Percentiles rank a stretch among this genome's conserved stretches.
Evolutionary conservation across 2,113 vertebrate species (phyloP).

Genomic region (Syngnathus scovelli): DNA sequence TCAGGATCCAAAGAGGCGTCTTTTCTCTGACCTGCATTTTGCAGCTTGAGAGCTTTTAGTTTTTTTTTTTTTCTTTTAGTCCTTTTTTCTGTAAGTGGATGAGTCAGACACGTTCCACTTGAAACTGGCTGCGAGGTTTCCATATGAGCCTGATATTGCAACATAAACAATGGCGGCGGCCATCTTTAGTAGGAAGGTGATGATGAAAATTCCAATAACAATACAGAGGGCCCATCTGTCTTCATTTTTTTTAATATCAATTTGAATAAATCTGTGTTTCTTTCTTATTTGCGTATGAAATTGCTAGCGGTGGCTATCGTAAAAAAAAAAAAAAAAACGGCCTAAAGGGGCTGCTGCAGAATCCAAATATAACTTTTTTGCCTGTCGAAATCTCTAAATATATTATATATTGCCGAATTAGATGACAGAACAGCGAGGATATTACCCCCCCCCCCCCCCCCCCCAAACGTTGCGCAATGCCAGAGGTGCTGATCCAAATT

Average conservation of each 20-base stretch:
- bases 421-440: not conserved
- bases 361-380: no score
- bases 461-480: not conserved
- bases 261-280: no score
- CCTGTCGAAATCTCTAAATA: no score
- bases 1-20: constrained; percentile 28
- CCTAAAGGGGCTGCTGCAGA: no score
- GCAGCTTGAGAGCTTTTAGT: not conserved
- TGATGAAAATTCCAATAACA: not conserved
- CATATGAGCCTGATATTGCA: not conserved
- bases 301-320: no score
- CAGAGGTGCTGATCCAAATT: not conserved
- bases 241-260: not conserved
- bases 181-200: not conserved
- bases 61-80: not conserved
- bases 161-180: not conserved
- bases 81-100: constrained; percentile 11
- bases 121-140: not conserved
- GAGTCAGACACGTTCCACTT: constrained; percentile 38
- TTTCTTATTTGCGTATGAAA: no score
- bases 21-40: constrained; percentile 43
- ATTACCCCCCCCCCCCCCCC: no score
- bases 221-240: not conserved
- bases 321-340: no score
- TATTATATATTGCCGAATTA: no score